These are phyloP conservation scores for Exaiptasia diaphana DNA, from an alignment of 64 coral and sea anemone species.

Conservation along the genomic window DNA sequence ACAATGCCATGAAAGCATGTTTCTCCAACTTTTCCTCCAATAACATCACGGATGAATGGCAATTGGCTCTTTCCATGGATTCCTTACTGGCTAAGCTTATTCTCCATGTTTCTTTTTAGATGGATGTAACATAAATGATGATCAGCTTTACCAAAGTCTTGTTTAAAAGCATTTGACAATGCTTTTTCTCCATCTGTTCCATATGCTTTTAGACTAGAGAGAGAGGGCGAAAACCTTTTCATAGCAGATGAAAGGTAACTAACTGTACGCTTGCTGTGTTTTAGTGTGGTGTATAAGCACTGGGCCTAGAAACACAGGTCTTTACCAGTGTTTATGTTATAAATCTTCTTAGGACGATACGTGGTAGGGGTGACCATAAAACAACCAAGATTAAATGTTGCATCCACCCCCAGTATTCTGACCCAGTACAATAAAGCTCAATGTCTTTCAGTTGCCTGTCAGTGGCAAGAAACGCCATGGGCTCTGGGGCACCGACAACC, in stretches of 20 bases:
- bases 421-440: constrained; percentile 8
- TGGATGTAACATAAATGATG: constrained; percentile 31
- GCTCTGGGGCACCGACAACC: constrained; percentile 44
- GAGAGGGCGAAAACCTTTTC: constrained; percentile 5
- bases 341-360: constrained; percentile 33
- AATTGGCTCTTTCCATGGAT: constrained; percentile 2
- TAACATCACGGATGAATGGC: constrained; percentile 25
- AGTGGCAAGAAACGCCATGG: constrained; percentile 25
- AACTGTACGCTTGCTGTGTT: constrained; percentile 13
- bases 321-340: constrained; percentile 12
- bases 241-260: constrained; percentile 22
- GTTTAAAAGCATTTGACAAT: constrained; percentile 33
- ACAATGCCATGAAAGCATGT: constrained; percentile 23
- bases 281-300: constrained; percentile 31
- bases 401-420: constrained; percentile 16
- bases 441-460: constrained; percentile 36
- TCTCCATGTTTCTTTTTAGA: constrained; percentile 26
- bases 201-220: constrained; percentile 4
- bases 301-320: constrained; percentile 30
- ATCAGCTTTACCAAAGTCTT: constrained; percentile 2
- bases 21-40: neutral
- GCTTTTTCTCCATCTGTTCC: constrained; percentile 29
- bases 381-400: constrained; percentile 27
- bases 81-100: neutral
- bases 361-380: constrained; percentile 37